phyloP scores from a whole-genome alignment of 2,113 vertebrate genomes.

The Nothoprocta perdicaria region DNA sequence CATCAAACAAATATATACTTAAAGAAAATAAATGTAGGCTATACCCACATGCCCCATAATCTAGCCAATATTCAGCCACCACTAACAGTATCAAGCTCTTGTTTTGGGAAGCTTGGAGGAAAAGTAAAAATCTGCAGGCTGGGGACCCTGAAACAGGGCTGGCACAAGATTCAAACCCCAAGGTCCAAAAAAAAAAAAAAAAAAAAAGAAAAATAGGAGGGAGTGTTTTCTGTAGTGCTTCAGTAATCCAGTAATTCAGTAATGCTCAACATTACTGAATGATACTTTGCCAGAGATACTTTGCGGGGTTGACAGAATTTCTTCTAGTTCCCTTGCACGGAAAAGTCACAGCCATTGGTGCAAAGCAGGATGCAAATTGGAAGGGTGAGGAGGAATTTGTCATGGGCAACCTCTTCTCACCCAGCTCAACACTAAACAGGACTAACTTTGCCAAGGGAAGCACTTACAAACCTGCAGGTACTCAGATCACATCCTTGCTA shows the following conservation, averaged over 20 bases:
- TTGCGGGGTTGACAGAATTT: not conserved
- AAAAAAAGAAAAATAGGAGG: not conserved
- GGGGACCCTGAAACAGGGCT: not conserved
- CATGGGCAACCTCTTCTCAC: not conserved
- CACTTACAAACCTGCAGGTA: not conserved
- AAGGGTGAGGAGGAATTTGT: not conserved
- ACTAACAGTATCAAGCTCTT: slow-evolving; percentile 19
- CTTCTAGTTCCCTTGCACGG: not conserved
- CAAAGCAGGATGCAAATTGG: not conserved
- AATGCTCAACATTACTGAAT: not conserved
- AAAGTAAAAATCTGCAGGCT: slow-evolving; percentile 7
- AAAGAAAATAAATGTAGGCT: slow-evolving; percentile 43
- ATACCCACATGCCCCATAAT: slow-evolving; percentile 61
- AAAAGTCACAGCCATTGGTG: not conserved
- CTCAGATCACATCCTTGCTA: not conserved
- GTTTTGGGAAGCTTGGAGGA: not conserved
- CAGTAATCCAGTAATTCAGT: not conserved
- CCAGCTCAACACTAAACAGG: not conserved
- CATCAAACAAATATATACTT: slow-evolving; percentile 65
- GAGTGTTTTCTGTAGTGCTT: not conserved
- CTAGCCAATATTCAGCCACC: slow-evolving; percentile 51
- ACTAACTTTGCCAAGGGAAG: not conserved
- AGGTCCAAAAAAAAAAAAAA: no score
- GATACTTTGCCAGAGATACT: not conserved
- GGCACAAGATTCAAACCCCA: not conserved